phyloP scores from a whole-genome alignment of 1,140 invertebrate genomes.

The Drosophila kepulauana region DNA sequence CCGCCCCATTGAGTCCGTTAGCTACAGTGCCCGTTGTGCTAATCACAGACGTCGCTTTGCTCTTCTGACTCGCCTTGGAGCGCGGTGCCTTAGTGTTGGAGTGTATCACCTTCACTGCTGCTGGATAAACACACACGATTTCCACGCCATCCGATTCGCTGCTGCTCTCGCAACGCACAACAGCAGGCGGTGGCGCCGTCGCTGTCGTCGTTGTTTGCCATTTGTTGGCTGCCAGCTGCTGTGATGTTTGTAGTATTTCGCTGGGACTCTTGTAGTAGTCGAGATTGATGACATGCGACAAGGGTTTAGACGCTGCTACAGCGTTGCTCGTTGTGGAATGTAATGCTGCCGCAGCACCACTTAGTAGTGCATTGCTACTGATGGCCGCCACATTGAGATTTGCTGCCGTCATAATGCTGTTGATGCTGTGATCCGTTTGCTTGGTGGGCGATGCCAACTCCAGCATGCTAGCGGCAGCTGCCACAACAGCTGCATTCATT shows the following conservation, averaged over 20 bases:
- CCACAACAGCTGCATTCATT: slow-evolving; percentile 32
- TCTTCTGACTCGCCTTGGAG: slow-evolving; percentile 50
- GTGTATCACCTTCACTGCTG: slow-evolving; percentile 12
- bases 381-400: slow-evolving; percentile 22
- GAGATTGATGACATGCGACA: slow-evolving; percentile 73
- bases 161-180: slow-evolving; percentile 67
- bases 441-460: slow-evolving; percentile 64
- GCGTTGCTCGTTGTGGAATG: slow-evolving; percentile 60
- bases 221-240: slow-evolving; percentile 67
- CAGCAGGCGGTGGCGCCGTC: slow-evolving; percentile 18
- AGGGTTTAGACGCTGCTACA: slow-evolving; percentile 23
- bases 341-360: slow-evolving; percentile 11
- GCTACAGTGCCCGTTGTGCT: slow-evolving; percentile 22
- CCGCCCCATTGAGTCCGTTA: slow-evolving; percentile 36
- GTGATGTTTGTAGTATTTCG: slow-evolving; percentile 77
- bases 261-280: slow-evolving; percentile 74
- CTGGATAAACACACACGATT: slow-evolving; percentile 73
- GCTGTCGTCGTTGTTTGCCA: slow-evolving; percentile 15
- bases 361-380: slow-evolving; percentile 7
- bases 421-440: slow-evolving; percentile 65
- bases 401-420: slow-evolving; percentile 63
- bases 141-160: slow-evolving; percentile 82
- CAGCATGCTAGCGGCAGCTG: slow-evolving; percentile 48
- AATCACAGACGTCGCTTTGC: slow-evolving; percentile 29
- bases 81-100: slow-evolving; percentile 10